Evolutionary conservation across 2,797 vertebrate species (phyloP).

Genomic region (Acanthopagrus latus): DNA sequence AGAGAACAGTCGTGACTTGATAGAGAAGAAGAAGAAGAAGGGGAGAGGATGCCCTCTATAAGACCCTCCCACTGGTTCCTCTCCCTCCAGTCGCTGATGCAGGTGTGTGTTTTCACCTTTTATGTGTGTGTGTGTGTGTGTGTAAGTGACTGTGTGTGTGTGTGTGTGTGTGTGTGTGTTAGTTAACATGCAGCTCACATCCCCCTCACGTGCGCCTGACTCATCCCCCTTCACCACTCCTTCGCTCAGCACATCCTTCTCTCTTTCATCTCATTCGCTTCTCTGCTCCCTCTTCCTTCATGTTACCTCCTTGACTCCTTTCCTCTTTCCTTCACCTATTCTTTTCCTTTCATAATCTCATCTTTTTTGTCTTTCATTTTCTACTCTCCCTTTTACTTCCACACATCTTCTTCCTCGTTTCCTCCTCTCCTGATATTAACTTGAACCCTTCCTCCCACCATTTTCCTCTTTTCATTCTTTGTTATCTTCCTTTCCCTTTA

Average conservation of each 20-base stretch:
- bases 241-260: constrained; percentile 31
- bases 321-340: neutral
- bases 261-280: constrained; percentile 1
- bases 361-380: neutral
- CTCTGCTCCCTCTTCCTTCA: neutral
- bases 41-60: constrained; percentile 63
- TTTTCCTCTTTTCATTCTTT: neutral
- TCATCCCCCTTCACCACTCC: constrained; percentile 59
- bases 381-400: neutral
- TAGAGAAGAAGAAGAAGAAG: constrained; percentile 33
- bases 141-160: constrained; percentile 32
- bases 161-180: constrained; percentile 36
- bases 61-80: constrained; percentile 59
- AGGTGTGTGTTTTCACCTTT: constrained; percentile 65
- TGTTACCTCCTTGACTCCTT: neutral
- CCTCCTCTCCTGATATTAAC: too few species aligned
- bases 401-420: too few species aligned
- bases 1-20: constrained; percentile 53
- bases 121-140: constrained; percentile 27
- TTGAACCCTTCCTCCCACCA: neutral
- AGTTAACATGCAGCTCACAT: constrained; percentile 80
- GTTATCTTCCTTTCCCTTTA: neutral
- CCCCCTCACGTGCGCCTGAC: constrained; percentile 73
- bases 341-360: neutral
- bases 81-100: constrained; percentile 55